Evolutionary conservation across 1,140 invertebrate species (phyloP), one percentile per base, ranked within the genome.

Genomic region (Psix sp.): DNA sequence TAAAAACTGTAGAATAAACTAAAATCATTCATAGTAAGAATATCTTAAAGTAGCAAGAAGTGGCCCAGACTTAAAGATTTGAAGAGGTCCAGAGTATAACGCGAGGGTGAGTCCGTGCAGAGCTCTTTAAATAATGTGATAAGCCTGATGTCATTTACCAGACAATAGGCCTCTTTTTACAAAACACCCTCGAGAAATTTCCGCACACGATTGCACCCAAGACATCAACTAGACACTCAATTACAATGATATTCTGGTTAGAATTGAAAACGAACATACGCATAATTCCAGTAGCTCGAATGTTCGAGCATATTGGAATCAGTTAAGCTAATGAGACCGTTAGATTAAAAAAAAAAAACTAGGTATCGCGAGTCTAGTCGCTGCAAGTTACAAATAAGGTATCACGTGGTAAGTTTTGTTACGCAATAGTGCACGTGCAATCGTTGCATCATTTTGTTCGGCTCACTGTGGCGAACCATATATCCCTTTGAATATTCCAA

Each of bases 91-190:
- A n/a, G n/a, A n/a, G n/a, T n/a, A n/a, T n/a, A n/a, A 21, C 43
- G 45, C 54, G 71, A 74, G 76, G 75, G 74, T 73, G 65, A 54
- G 66, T 48, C 75, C 79, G 78, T 80, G 77, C 74, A 76, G 72
- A 72, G 76, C 79, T 85, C 82, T 85, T 85, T 85, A 85, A 86
- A 85, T 86, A 86, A 86, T 85, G 81, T 81, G 85, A 86, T 86
- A 85, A 86, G 76, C 79, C 75, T 85, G 79, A 86, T 85, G 82
- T 83, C 78, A 85, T 86, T 85, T 84, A 75, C 76, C 67, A 80
- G 79, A 86, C 84, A 85, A 85, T 86, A 74, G 68, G 56, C 49
- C 68, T 48, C 75, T 76, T 82, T 82, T 82, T 76, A 79, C 57
- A 54, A 75, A 78, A 60, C 76, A 75, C 62, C 71, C 59, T 62